Evolutionary conservation across 2,888 invertebrate genomes (phyloP).

Genomic region (Hirtodrosophila alboralis): DNA sequence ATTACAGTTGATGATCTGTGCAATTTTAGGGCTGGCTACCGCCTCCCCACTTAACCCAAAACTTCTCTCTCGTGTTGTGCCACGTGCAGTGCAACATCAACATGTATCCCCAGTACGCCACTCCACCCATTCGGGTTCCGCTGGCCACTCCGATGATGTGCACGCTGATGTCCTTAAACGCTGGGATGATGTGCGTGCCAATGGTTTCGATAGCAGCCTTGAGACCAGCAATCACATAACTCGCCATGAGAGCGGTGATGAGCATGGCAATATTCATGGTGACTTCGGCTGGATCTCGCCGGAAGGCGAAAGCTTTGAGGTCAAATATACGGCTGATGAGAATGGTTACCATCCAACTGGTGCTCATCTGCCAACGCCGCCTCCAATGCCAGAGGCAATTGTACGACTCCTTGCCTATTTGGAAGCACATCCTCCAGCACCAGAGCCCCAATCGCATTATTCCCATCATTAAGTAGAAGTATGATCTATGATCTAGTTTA

Average conservation of each 20-base stretch:
- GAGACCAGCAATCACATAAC: conserved; percentile 65
- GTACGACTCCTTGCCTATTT: conserved; percentile 52
- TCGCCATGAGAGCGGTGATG: conserved; percentile 60
- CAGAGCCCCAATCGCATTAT: conserved; percentile 9
- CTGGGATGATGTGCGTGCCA: conserved; percentile 65
- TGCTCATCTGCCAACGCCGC: conserved; percentile 57
- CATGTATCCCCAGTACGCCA: not conserved
- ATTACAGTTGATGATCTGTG: conserved; percentile 59
- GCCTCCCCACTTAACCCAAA: conserved; percentile 24
- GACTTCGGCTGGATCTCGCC: conserved; percentile 66
- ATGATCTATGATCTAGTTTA: not conserved
- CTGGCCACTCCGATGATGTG: conserved; percentile 39
- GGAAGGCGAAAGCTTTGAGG: conserved; percentile 69
- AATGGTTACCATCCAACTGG: conserved; percentile 74
- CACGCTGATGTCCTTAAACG: conserved; percentile 52
- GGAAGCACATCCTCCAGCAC: conserved; percentile 53
- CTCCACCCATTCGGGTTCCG: not conserved
- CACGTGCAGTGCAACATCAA: not conserved
- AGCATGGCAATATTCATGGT: conserved; percentile 70
- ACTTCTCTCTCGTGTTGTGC: not conserved
- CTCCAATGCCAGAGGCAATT: conserved; percentile 66
- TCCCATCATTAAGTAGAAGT: conserved; percentile 8
- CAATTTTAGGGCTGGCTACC: conserved; percentile 55
- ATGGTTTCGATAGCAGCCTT: conserved; percentile 64
- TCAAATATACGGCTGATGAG: conserved; percentile 75